These are phyloP conservation scores for Flexamia atlantica DNA, from an alignment of 2,888 invertebrate genomes.

Conservation along the genomic window DNA sequence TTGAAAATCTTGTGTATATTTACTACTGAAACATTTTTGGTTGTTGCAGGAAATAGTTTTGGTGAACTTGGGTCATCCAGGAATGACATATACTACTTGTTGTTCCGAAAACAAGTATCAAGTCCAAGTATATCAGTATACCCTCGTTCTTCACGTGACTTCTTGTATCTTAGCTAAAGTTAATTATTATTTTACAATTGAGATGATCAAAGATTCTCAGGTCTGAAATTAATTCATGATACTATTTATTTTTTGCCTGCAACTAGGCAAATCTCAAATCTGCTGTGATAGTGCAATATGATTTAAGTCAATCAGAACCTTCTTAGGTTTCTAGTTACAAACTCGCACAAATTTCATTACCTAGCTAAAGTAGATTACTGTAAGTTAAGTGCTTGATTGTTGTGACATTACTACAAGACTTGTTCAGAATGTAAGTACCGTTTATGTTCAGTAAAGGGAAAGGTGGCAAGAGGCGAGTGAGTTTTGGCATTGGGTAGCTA, in stretches of 20 bases:
- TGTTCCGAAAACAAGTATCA: slow-evolving; percentile 21
- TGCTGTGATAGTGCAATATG: slow-evolving; percentile 41
- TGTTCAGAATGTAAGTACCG: too few species aligned
- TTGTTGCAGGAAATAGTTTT: slow-evolving; percentile 7
- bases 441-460: too few species aligned
- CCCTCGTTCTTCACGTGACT: not conserved
- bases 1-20: too few species aligned
- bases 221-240: not conserved
- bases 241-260: slow-evolving; percentile 17
- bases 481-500: too few species aligned
- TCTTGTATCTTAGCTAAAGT: slow-evolving; percentile 5
- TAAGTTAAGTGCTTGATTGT: too few species aligned
- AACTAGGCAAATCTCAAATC: slow-evolving; percentile 27
- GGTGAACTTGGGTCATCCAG: not conserved
- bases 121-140: slow-evolving; percentile 17
- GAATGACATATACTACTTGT: not conserved
- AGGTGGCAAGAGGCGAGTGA: too few species aligned
- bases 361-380: not conserved
- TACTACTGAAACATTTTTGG: not conserved
- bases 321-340: not conserved
- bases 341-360: not conserved
- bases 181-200: not conserved
- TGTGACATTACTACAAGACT: too few species aligned
- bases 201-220: not conserved
- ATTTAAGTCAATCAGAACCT: slow-evolving; percentile 1